Percentiles rank a stretch among this genome's conserved stretches.
These are phyloP conservation scores for Alaudala cheleensis DNA, from an alignment of 2,113 vertebrate genomes.

Conservation along the genomic window DNA sequence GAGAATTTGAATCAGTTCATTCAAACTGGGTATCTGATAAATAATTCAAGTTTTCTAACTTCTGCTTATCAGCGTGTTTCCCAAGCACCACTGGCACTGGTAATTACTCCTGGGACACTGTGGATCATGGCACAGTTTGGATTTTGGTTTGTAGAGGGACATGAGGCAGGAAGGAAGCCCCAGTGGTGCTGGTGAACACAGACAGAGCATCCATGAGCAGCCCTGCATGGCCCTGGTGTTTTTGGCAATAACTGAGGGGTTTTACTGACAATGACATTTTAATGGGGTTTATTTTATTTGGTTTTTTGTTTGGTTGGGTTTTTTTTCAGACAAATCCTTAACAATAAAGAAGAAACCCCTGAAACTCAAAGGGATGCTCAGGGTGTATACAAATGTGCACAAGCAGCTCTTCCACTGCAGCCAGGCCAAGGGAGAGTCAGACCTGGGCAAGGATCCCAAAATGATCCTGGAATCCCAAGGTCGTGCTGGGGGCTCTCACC, in stretches of 20 bases:
- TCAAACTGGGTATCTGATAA: too few relatives aligned
- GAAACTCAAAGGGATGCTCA: background rate
- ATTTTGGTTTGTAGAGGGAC: background rate
- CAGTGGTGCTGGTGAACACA: background rate
- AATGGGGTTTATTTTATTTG: background rate
- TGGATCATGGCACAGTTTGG: background rate
- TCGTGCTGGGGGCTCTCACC: background rate
- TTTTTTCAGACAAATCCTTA: background rate
- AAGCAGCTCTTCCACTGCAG: background rate
- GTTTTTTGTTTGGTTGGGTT: accelerated
- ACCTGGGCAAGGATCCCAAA: background rate
- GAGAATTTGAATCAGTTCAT: background rate
- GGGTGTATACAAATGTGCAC: accelerated
- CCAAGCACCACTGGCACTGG: background rate
- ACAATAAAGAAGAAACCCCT: background rate
- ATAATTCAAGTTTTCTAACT: too few relatives aligned
- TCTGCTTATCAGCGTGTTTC: background rate
- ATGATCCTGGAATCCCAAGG: background rate
- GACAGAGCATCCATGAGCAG: background rate
- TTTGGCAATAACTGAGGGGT: background rate
- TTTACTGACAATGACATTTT: background rate
- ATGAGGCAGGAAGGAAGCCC: background rate
- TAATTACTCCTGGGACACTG: background rate
- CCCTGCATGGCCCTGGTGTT: accelerated
- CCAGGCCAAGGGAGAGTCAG: background rate